Conservation (phyloP, 1,140 invertebrate species). For the Scaptodrosophila lebanonensis region DNA sequence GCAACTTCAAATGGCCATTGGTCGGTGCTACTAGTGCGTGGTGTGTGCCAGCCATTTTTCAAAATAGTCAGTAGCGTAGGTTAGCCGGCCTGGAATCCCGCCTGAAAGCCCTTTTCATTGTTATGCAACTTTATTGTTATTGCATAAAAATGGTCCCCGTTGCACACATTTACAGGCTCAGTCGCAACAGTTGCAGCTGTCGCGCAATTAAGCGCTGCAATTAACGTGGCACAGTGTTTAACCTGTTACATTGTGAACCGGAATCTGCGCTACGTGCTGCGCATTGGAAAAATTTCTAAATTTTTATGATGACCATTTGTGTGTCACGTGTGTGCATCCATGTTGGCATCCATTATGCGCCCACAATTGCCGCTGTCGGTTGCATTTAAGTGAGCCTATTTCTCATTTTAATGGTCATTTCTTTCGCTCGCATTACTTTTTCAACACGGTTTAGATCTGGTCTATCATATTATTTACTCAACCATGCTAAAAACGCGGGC, state of each 20-base stretch:
- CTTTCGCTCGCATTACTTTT: constrained; percentile 4
- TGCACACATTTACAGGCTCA: constrained; percentile 9
- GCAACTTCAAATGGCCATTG: constrained; percentile 60
- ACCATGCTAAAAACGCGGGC: not conserved
- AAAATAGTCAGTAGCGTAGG: constrained; percentile 34
- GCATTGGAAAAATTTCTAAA: constrained; percentile 67
- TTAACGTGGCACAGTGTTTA: constrained; percentile 70
- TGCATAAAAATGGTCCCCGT: constrained; percentile 61
- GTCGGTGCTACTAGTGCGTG: constrained; percentile 36
- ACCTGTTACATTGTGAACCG: constrained; percentile 54
- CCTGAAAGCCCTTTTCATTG: too few species aligned
- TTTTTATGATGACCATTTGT: constrained; percentile 64
- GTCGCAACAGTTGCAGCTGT: constrained; percentile 66
- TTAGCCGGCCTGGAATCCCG: constrained; percentile 29
- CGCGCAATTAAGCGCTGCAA: constrained; percentile 70
- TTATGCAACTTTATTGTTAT: constrained; percentile 72
- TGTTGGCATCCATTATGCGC: constrained; percentile 52
- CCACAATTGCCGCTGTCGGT: constrained; percentile 56
- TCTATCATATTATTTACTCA: constrained; percentile 11
- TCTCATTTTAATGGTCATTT: constrained; percentile 52
- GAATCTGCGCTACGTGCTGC: constrained; percentile 26
- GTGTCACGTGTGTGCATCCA: not conserved
- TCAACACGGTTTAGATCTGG: constrained; percentile 33
- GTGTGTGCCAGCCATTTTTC: constrained; percentile 58
- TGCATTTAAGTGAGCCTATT: constrained; percentile 46